A percentile compares a stretch with the other conserved stretches of the same genome.
These are phyloP conservation scores for Atractosteus spatula DNA, from an alignment of 2,113 vertebrate genomes.

Conservation along the genomic window DNA sequence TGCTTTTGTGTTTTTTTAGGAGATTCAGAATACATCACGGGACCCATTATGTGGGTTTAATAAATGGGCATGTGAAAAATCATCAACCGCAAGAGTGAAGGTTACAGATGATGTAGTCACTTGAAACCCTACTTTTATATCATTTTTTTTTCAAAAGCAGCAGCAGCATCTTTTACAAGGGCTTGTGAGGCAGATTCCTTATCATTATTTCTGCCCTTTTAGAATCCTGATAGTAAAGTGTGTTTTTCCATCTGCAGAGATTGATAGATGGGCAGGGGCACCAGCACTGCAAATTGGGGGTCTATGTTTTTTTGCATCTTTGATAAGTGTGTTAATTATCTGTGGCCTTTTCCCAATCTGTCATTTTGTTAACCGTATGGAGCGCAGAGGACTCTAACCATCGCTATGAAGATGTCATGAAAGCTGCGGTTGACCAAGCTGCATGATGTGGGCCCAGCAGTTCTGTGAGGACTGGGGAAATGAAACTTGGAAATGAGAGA, in stretches of 20 bases:
- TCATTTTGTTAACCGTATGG: too few species aligned
- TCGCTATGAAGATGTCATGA: too few species aligned
- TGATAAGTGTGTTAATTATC: background rate
- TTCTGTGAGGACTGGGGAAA: too few species aligned
- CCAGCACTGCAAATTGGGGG: conserved; percentile 4
- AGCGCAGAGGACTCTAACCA: too few species aligned
- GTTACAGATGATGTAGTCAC: conserved; percentile 15
- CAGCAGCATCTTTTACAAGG: conserved; percentile 15
- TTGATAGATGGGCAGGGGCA: conserved; percentile 23
- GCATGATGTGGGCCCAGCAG: too few species aligned
- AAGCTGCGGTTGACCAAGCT: too few species aligned
- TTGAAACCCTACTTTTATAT: conserved; percentile 31
- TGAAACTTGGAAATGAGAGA: too few species aligned
- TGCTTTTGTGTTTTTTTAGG: background rate
- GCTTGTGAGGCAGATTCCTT: conserved; percentile 18
- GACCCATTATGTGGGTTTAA: conserved; percentile 30
- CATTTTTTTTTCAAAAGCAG: conserved; percentile 20
- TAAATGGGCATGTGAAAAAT: conserved; percentile 36
- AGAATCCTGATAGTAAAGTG: conserved; percentile 26
- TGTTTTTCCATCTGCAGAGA: conserved; percentile 8
- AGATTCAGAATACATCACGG: conserved; percentile 26
- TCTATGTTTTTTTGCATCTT: conserved; percentile 3
- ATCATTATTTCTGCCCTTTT: conserved; percentile 19
- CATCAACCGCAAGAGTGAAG: conserved; percentile 28
- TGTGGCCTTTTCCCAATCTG: too few species aligned